Base-by-base conservation (phyloP, 1,140 invertebrate species). In the Drosophila santomea region DNA sequence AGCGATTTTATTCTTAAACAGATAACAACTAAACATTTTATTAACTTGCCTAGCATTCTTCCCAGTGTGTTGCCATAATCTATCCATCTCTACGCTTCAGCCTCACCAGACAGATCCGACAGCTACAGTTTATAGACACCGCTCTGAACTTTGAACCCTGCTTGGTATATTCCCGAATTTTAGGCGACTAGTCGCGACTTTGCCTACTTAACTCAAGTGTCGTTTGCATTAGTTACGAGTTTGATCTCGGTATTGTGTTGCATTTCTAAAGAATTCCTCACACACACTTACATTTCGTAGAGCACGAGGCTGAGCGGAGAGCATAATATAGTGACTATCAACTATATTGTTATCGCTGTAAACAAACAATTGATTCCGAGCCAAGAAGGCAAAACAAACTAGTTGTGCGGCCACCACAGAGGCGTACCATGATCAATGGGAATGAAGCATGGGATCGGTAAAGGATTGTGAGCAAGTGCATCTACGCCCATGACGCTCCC, bases 311-410 rank as follows among this genome's bases (percentile, higher is more conserved):
- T 12, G 15, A 12, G 36, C 23, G 12, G n/a, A 15, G 35, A 60
- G 38, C 35, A 74, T 61, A 73, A 48, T 61, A 74, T 61, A 73
- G 55, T 54, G 48, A 17, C 41, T n/a, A 58, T 25, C 45, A 17
- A 44, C 48, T 54, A 61, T 44, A 39, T 76, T 58, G 68, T 71
- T 76, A 76, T 76, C 73, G 62, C 62, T 59, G 72, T 76, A 76
- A 76, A 67, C 73, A 76, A 76, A 76, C 44, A 74, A 75, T 75
- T 75, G 48, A 75, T 75, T 56, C 41, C 55, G 59, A 15, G 52
- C 39, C 39, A 11, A 60, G 52, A 50, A 51, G 73, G 32, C n/a
- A 45, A 66, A 66, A 45, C 23, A 45, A 59, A 61, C 55, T 54
- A 55, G 44, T 28, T 41, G 36, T 23, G 59, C 39, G 36, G 23